These are phyloP conservation scores for Ochropacha duplaris DNA, from an alignment of 2,888 invertebrate genomes.

Conservation along the genomic window DNA sequence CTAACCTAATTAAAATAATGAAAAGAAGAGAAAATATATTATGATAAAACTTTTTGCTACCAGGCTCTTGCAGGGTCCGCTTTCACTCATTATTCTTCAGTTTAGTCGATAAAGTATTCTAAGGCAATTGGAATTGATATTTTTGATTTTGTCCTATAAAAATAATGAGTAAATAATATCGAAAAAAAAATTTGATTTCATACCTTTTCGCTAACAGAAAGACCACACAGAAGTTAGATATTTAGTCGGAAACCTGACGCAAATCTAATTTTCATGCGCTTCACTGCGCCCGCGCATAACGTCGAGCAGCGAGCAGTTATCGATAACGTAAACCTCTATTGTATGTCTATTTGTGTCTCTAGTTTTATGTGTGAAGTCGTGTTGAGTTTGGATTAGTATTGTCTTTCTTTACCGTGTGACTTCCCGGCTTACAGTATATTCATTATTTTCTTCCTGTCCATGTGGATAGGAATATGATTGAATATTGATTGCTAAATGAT, in stretches of 20 bases:
- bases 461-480: no score
- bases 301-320: constrained; percentile 18
- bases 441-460: background rate
- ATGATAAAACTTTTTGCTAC: no score
- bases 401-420: background rate
- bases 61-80: no score
- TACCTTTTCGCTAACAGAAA: constrained; percentile 16
- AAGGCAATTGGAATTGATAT: no score
- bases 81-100: no score
- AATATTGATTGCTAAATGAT: no score
- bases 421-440: background rate
- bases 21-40: no score
- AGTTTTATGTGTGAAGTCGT: constrained; percentile 3
- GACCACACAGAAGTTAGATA: constrained; percentile 17
- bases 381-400: background rate
- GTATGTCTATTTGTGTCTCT: constrained; percentile 32
- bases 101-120: no score
- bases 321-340: constrained; percentile 32
- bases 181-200: background rate
- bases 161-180: no score
- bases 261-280: constrained; percentile 51
- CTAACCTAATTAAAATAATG: no score
- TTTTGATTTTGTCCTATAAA: no score
- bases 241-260: constrained; percentile 41
- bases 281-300: constrained; percentile 13